Evolutionary conservation across 2,888 invertebrate genomes (phyloP).

Genomic region (Erpobdella octoculata): DNA sequence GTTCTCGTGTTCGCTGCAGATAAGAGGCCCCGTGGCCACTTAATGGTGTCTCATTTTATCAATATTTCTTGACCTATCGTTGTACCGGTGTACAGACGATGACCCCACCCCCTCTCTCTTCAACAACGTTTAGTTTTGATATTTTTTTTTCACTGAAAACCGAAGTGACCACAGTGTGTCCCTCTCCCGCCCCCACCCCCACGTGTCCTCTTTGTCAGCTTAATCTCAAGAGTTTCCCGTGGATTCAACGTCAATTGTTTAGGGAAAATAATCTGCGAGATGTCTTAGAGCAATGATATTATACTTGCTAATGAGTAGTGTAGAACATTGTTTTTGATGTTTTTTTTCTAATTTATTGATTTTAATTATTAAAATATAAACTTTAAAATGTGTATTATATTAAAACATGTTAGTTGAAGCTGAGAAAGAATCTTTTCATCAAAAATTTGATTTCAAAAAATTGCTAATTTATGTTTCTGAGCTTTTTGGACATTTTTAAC

Average conservation of each 20-base stretch:
- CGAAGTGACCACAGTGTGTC: no score
- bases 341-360: no score
- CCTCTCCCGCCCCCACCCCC: no score
- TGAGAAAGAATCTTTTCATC: no score
- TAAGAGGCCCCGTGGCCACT: not conserved
- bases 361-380: no score
- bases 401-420: no score
- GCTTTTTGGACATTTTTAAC: no score
- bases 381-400: no score
- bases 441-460: no score
- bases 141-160: no score
- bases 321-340: no score
- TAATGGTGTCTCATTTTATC: not conserved
- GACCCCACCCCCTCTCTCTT: not conserved
- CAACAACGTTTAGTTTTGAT: not conserved
- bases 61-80: not conserved
- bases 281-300: not conserved
- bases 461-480: no score
- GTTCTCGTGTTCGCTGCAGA: not conserved
- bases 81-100: not conserved
- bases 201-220: not conserved
- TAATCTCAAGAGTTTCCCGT: not conserved
- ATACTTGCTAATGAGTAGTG: constrained; percentile 13
- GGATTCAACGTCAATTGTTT: not conserved
- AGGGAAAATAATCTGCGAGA: not conserved